Evolutionary conservation across 2,113 vertebrate species (phyloP).

Genomic region (Microtus richardsoni): DNA sequence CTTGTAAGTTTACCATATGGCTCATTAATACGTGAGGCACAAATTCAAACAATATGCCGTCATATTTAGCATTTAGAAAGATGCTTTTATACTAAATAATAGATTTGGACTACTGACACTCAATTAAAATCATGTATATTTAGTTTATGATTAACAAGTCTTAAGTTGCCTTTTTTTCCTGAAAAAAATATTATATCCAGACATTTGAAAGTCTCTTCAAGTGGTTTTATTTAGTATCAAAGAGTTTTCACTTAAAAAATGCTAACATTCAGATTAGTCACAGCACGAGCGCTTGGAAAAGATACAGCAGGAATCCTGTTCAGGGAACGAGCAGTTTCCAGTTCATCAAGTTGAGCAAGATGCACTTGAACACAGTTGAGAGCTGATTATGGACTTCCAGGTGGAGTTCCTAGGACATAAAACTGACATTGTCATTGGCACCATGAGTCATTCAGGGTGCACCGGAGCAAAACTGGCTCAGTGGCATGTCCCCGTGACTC

Average conservation of each 20-base stretch:
- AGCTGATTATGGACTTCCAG: slow-evolving; percentile 45
- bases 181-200: slow-evolving; percentile 65
- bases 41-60: slow-evolving; percentile 53
- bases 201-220: slow-evolving; percentile 65
- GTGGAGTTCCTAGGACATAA: slow-evolving; percentile 48
- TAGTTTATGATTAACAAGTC: slow-evolving; percentile 71
- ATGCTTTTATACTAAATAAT: slow-evolving; percentile 54
- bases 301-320: slow-evolving; percentile 40
- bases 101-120: slow-evolving; percentile 55
- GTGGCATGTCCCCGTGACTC: slow-evolving; percentile 50
- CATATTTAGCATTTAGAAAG: slow-evolving; percentile 35
- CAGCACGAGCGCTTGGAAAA: slow-evolving; percentile 62
- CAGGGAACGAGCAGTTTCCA: slow-evolving; percentile 59
- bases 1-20: slow-evolving; percentile 57
- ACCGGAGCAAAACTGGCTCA: slow-evolving; percentile 60
- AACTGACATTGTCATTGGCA: slow-evolving; percentile 20
- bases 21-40: slow-evolving; percentile 44
- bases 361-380: slow-evolving; percentile 15
- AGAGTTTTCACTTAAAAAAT: slow-evolving; percentile 77
- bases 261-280: slow-evolving; percentile 75
- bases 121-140: slow-evolving; percentile 72
- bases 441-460: slow-evolving; percentile 68
- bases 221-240: slow-evolving; percentile 74
- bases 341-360: slow-evolving; percentile 60
- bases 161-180: neutral